phyloP scores from a whole-genome alignment of 2,797 vertebrate species.

The Galagoides demidoff region DNA sequence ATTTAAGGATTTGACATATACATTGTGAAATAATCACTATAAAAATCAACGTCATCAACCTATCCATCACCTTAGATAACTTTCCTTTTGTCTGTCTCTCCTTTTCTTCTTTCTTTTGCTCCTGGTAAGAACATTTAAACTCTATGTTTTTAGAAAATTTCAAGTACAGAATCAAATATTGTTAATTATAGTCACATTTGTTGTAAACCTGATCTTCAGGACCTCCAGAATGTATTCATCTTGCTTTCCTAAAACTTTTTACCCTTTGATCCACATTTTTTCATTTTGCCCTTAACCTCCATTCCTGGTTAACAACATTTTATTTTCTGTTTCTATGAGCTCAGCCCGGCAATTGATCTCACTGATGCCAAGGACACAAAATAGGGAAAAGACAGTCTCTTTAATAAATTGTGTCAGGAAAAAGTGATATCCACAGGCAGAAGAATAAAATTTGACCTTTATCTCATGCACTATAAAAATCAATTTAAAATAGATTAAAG shows the following conservation, averaged over 20 bases:
- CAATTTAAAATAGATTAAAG: background rate
- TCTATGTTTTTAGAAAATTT: background rate
- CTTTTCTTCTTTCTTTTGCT: background rate
- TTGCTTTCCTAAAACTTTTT: background rate
- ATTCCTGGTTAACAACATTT: background rate
- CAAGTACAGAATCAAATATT: background rate
- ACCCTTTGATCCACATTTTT: background rate
- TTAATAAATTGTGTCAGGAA: background rate
- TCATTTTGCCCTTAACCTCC: background rate
- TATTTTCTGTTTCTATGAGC: background rate
- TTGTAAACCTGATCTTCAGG: background rate
- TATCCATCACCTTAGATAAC: background rate
- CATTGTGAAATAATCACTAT: background rate
- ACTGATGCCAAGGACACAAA: background rate
- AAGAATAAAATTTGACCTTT: background rate
- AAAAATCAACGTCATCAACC: background rate
- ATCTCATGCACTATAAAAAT: background rate
- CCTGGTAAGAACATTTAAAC: background rate
- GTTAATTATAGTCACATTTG: background rate
- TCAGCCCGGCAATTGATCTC: background rate
- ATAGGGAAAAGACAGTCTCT: background rate
- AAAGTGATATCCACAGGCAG: background rate
- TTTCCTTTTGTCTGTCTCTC: background rate
- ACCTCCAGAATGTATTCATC: background rate
- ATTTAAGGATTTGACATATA: background rate